Evolutionary conservation across 2,888 invertebrate species (phyloP).

Genomic region (Lithophane leautieri): DNA sequence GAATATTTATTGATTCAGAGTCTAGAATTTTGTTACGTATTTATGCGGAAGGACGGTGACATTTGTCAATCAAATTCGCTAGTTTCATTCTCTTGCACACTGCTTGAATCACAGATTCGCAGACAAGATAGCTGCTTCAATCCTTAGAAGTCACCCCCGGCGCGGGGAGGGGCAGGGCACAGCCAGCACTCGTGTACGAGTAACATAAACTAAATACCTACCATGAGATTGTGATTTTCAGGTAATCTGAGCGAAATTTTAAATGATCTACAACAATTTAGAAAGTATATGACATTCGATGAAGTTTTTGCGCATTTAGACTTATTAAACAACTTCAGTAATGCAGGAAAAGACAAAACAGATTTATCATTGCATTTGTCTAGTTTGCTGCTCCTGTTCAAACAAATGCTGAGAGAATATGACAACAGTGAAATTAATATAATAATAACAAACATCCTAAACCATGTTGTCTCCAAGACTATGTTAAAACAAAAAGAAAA

Average conservation of each 20-base stretch:
- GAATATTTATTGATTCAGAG: conserved; percentile 19
- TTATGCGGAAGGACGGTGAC: too few relatives aligned
- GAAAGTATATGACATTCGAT: conserved; percentile 80
- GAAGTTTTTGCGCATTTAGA: conserved; percentile 81
- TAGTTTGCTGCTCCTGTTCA: conserved; percentile 76
- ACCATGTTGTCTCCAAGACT: conserved; percentile 77
- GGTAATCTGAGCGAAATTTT: conserved; percentile 77
- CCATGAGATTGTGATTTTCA: conserved; percentile 69
- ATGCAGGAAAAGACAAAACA: conserved; percentile 70
- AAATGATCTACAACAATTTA: conserved; percentile 73
- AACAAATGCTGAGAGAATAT: conserved; percentile 78
- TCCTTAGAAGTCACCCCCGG: too few relatives aligned
- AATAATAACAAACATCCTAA: conserved; percentile 78
- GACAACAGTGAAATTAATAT: conserved; percentile 84
- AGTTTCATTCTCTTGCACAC: too few relatives aligned
- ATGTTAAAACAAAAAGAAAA: conserved; percentile 64
- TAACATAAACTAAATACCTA: too few relatives aligned
- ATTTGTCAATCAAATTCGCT: too few relatives aligned
- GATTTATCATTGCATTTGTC: conserved; percentile 75
- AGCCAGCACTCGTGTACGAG: too few relatives aligned
- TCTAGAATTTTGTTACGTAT: conserved; percentile 29
- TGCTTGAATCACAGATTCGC: too few relatives aligned
- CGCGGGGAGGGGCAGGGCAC: too few relatives aligned
- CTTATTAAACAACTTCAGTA: conserved; percentile 76
- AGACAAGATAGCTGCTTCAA: too few relatives aligned